Conservation (phyloP, 2,888 invertebrate genomes). For the Drosophila eohydei region DNA sequence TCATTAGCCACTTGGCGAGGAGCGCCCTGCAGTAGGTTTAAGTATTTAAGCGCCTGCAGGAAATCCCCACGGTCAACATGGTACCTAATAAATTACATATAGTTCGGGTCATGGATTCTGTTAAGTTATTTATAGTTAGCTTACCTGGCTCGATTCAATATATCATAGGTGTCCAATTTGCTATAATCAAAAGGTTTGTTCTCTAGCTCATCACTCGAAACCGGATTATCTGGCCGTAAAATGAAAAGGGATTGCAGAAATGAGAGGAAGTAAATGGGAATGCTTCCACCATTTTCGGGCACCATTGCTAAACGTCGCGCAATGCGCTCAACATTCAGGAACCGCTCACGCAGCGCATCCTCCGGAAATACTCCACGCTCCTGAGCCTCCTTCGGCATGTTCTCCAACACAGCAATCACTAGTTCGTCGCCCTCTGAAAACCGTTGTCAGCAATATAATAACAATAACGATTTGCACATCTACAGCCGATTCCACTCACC, state of each 20-base stretch:
- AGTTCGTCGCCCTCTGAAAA: slow-evolving; percentile 90
- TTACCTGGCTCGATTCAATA: slow-evolving; percentile 95
- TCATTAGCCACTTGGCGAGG: slow-evolving; percentile 92
- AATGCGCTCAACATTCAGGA: slow-evolving; percentile 91
- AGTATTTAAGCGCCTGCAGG: slow-evolving; percentile 93
- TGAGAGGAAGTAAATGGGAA: slow-evolving; percentile 93
- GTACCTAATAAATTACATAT: slow-evolving; percentile 86
- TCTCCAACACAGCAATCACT: slow-evolving; percentile 90
- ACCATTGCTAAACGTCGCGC: slow-evolving; percentile 94
- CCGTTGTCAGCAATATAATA: background rate
- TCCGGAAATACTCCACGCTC: slow-evolving; percentile 95
- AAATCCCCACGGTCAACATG: slow-evolving; percentile 96
- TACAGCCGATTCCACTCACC: slow-evolving; percentile 85
- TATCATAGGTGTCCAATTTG: slow-evolving; percentile 93
- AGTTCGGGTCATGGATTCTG: background rate
- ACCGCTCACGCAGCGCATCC: slow-evolving; percentile 93
- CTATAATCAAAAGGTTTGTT: slow-evolving; percentile 90
- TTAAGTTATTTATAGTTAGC: slow-evolving; percentile 78
- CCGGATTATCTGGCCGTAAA: slow-evolving; percentile 88
- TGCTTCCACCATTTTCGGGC: slow-evolving; percentile 93
- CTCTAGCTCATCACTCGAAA: slow-evolving; percentile 90
- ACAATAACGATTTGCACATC: fast-evolving
- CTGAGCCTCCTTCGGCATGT: slow-evolving; percentile 91
- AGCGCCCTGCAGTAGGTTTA: slow-evolving; percentile 95
- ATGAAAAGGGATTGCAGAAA: slow-evolving; percentile 95